A percentile compares a stretch with the other conserved stretches of the same genome.
Evolutionary conservation across 2,888 invertebrate species (phyloP).

Genomic region (Zonitis immaculata): DNA sequence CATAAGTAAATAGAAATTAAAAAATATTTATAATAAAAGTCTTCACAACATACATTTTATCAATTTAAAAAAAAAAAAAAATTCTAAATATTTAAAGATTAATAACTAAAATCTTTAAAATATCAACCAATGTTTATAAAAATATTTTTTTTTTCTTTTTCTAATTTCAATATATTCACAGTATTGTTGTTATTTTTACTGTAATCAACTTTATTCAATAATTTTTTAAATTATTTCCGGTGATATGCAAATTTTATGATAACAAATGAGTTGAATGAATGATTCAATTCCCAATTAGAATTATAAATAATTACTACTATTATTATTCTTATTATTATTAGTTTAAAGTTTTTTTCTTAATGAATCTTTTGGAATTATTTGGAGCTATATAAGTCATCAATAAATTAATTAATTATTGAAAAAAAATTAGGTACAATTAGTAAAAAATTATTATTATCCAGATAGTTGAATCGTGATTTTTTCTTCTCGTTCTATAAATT

Average conservation of each 20-base stretch:
- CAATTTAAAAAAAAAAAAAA: slow-evolving; percentile 3
- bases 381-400: slow-evolving; percentile 25
- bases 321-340: too few species aligned
- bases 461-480: slow-evolving; percentile 35
- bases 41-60: slow-evolving; percentile 2
- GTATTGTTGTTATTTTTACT: neutral
- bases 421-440: slow-evolving; percentile 26
- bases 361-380: too few species aligned
- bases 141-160: slow-evolving; percentile 29
- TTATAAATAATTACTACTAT: slow-evolving; percentile 21
- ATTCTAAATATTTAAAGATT: slow-evolving; percentile 16
- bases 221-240: slow-evolving; percentile 22
- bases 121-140: slow-evolving; percentile 33
- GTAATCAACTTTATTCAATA: slow-evolving; percentile 8
- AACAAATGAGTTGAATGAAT: slow-evolving; percentile 27
- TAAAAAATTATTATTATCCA: slow-evolving; percentile 34
- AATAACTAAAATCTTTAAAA: slow-evolving; percentile 13
- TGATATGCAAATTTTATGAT: slow-evolving; percentile 43
- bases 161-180: slow-evolving; percentile 24
- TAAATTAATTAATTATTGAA: slow-evolving; percentile 16
- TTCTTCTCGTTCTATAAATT: slow-evolving; percentile 16
- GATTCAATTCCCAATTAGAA: slow-evolving; percentile 32
- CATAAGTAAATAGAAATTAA: too few species aligned
- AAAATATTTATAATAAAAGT: too few species aligned
- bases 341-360: too few species aligned